phyloP scores from a whole-genome alignment of 2,113 vertebrate genomes.

The Tachysurus fulvidraco region DNA sequence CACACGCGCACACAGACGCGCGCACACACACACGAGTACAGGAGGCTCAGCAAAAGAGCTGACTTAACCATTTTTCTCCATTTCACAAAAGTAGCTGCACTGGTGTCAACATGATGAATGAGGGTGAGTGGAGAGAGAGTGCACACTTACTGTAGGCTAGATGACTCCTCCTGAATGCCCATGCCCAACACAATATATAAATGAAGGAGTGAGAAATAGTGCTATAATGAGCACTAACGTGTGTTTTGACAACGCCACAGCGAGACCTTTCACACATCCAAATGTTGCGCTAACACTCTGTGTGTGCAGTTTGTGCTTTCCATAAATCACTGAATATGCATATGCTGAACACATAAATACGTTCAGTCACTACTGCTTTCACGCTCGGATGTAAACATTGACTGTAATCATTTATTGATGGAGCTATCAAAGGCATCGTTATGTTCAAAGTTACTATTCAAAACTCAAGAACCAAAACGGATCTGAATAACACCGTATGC shows the following conservation, averaged over 20 bases:
- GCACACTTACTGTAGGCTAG: constrained; percentile 51
- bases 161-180: constrained; percentile 52
- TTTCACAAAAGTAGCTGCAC: constrained; percentile 75
- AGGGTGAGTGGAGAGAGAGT: constrained; percentile 49
- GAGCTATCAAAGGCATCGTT: constrained; percentile 27
- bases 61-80: constrained; percentile 79
- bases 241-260: constrained; percentile 54
- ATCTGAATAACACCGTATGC: constrained; percentile 2
- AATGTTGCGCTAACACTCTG: constrained; percentile 37
- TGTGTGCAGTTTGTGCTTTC: constrained; percentile 11
- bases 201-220: constrained; percentile 56
- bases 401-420: constrained; percentile 47
- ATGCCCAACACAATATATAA: constrained; percentile 55
- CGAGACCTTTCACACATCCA: constrained; percentile 51
- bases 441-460: not conserved
- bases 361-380: constrained; percentile 6
- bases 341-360: constrained; percentile 22
- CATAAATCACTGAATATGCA: constrained; percentile 35
- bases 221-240: constrained; percentile 59
- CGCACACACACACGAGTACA: constrained; percentile 53
- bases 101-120: constrained; percentile 78
- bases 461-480: not conserved
- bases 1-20: constrained; percentile 37
- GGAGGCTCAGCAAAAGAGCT: constrained; percentile 70
- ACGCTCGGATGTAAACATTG: constrained; percentile 7